Base-by-base conservation (phyloP, 1,140 invertebrate genomes). In the Drosophila ananassae region DNA sequence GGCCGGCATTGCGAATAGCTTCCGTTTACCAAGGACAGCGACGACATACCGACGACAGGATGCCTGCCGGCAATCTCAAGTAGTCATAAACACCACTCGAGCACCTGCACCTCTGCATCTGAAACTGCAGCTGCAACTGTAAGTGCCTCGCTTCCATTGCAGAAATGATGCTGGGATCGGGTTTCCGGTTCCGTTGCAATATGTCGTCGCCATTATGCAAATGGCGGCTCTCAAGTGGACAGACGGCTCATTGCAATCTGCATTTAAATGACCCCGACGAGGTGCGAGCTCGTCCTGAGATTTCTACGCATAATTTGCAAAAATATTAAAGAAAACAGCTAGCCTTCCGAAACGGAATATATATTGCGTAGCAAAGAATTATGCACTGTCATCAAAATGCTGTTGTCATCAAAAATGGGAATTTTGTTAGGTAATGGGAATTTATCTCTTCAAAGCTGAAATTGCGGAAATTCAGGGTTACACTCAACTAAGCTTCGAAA, bases 151-250 rank as follows among this genome's bases (percentile, higher is more conserved):
- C 32, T 46, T 28, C 12, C 62, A 39, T 55, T 47, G 10, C 12
- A 22, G 60, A 9, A 37, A 51, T 47, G 30, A 21, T 50, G 41
- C 10, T 32, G 57, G 61, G 53, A 53, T 81, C 77, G 44, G 76
- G 83, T 89, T 83, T 89, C 75, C 83, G 83, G 41, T 89, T 79
- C 83, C 83, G 75, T 48, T 87, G 82, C 82, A 85, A 85, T 85
- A 82, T 87, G 82, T 87, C 83, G 78, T 78, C 75, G 71, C 74
- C 78, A 89, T 82, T 89, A 89, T 87, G 82, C 83, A 89, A 89
- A 87, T 87, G 71, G 25, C 32, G 39, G 58, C 69, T 55, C 52
- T 55, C 69, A 63, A 73, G 69, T 75, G 72, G 71, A 75, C 73
- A 60, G 50, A 57, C 77, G 76, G 80, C 81, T 77, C 73, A 82